Base-by-base conservation (phyloP, 2,113 vertebrate genomes). In the Smithornis capensis region DNA sequence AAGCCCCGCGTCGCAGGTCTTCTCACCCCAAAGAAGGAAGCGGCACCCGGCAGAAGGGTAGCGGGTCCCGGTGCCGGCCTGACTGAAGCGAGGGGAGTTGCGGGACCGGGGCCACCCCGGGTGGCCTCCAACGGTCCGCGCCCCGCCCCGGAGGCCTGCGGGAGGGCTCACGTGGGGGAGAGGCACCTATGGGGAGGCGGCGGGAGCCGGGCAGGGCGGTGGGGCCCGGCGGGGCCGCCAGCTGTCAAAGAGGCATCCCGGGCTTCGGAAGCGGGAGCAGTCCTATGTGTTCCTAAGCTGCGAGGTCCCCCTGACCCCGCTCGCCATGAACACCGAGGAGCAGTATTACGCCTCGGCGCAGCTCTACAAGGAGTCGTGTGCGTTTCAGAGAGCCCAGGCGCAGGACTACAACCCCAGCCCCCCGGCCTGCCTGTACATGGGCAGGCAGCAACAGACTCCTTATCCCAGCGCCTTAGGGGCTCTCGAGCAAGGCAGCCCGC, bases 401-500 rank as follows among this genome's bases (percentile, higher is more conserved):
- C 99, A 98, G 70, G 99, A 99, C 81, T 99, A 98, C 97, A 98
- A 53, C 95, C 92, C 97, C 84, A 98, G 98, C 69, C 99, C 99
- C 49, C 99, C 99, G 4, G 98, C 99, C 42, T 99, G 99, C 95
- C 98, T 99, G 50, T 99, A 99, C 96, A 98, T 99, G 99, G 98
- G 98, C 94, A 97, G 99, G 67, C 99, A 99, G 96, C 98, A 91
- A 94, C 88, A 97, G 53, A 77, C 96, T 44, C 95, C 94, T 37
- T 98, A 97, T 85, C 77, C 98, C 38, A 92, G 98, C 56, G 71
- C 98, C 22, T 85, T 99, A 89, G 98, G 98, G 65, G 83, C 96
- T 49, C 95, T 99, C 96, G 98, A 99, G 59, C 98, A 98, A 93
- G 97, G 98, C 89, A 98, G 98, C 90, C 97, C 99, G 21, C 97